phyloP scores from a whole-genome alignment of 2,888 invertebrate species.

The Ormyrus nitidulus region DNA sequence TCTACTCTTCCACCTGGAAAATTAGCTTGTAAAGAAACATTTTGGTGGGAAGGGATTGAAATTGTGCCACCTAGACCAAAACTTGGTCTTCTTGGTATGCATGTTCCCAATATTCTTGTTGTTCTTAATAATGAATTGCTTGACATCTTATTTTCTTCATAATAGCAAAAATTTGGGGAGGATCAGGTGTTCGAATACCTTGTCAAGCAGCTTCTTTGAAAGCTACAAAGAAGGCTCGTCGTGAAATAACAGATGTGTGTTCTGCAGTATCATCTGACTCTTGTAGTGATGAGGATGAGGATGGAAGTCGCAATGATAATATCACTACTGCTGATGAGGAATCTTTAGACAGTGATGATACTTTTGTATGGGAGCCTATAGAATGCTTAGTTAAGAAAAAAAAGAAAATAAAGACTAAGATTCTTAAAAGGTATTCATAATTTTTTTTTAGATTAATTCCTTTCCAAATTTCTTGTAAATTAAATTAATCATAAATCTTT shows the following conservation, averaged over 20 bases:
- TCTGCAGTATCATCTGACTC: slow-evolving; percentile 66
- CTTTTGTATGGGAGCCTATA: slow-evolving; percentile 60
- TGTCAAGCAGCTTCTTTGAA: slow-evolving; percentile 64
- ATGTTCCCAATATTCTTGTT: not conserved
- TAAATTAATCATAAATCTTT: not conserved
- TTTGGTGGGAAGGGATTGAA: slow-evolving; percentile 86
- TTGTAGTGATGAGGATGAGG: slow-evolving; percentile 69
- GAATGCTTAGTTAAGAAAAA: slow-evolving; percentile 61
- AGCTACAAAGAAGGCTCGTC: slow-evolving; percentile 62
- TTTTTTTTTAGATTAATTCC: not conserved
- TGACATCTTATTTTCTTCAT: slow-evolving; percentile 11
- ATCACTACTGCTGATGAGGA: slow-evolving; percentile 68
- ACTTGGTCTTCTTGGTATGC: slow-evolving; percentile 80
- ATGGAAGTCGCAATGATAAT: slow-evolving; percentile 63
- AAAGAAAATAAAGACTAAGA: slow-evolving; percentile 60
- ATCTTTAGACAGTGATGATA: slow-evolving; percentile 70
- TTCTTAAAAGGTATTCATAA: slow-evolving; percentile 61
- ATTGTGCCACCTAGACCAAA: slow-evolving; percentile 80
- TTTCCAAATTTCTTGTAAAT: not conserved
- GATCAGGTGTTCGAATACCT: slow-evolving; percentile 65
- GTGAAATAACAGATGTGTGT: slow-evolving; percentile 65
- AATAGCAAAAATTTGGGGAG: slow-evolving; percentile 72
- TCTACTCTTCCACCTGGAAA: slow-evolving; percentile 74
- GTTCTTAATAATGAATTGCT: not conserved
- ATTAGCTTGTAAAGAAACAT: slow-evolving; percentile 81